phyloP scores from a whole-genome alignment of 1,140 invertebrate genomes.

The Drosophila obscura region DNA sequence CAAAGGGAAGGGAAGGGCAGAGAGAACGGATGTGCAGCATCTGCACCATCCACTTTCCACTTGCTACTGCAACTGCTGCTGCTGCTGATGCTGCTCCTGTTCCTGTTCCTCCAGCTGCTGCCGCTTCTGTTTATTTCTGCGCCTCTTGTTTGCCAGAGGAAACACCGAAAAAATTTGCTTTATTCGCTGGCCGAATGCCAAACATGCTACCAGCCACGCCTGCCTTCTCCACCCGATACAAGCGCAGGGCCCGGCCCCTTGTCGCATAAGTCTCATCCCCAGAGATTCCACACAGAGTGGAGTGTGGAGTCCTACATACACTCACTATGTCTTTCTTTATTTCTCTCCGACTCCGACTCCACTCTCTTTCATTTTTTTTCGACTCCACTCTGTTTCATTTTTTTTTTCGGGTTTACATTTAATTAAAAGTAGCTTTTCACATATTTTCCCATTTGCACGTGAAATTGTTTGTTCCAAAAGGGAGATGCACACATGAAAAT shows the following conservation, averaged over 20 bases:
- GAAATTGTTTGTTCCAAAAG: constrained; percentile 19
- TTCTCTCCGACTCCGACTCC: neutral
- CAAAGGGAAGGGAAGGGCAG: neutral
- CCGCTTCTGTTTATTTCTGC: constrained; percentile 29
- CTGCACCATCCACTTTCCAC: constrained; percentile 13
- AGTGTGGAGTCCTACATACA: no score
- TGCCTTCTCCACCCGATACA: neutral
- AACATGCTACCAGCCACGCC: constrained; percentile 28
- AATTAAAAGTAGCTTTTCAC: constrained; percentile 49
- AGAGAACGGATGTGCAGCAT: constrained; percentile 42
- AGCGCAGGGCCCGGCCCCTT: constrained; percentile 14
- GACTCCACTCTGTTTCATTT: no score
- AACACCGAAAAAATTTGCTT: constrained; percentile 21
- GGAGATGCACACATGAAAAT: constrained; percentile 1
- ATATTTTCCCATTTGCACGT: constrained; percentile 39
- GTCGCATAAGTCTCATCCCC: constrained; percentile 35
- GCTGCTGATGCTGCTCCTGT: neutral
- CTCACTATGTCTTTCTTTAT: constrained; percentile 3
- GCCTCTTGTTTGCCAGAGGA: constrained; percentile 32
- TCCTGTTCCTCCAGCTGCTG: constrained; percentile 8
- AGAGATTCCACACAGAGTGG: no score
- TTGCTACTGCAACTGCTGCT: constrained; percentile 3
- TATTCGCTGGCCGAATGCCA: constrained; percentile 36
- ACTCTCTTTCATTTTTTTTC: neutral
- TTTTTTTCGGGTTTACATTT: constrained; percentile 34